phyloP scores from a whole-genome alignment of 2,797 vertebrate species.

The Perdix hodgsoniae region DNA sequence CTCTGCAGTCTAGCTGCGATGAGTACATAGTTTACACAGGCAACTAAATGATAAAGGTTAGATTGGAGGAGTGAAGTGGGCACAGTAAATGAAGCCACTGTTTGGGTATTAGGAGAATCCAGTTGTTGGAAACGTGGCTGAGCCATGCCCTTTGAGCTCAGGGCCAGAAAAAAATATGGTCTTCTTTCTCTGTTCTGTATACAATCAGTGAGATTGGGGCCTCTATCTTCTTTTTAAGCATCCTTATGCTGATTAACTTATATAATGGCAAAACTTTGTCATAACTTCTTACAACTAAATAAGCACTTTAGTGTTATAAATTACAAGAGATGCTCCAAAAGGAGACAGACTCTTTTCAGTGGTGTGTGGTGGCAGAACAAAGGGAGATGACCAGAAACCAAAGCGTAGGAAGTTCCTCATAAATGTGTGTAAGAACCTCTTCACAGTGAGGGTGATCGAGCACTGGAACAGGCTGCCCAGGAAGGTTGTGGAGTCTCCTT shows the following conservation, averaged over 20 bases:
- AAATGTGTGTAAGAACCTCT: too few species aligned
- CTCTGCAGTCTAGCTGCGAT: neutral
- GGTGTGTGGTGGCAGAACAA: too few species aligned
- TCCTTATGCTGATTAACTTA: neutral
- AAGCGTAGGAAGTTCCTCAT: too few species aligned
- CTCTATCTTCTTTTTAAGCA: neutral
- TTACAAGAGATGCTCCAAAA: neutral
- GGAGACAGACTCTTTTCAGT: too few species aligned
- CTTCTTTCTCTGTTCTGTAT: neutral
- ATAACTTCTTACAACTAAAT: neutral
- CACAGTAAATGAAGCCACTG: neutral
- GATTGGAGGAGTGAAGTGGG: neutral
- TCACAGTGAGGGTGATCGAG: too few species aligned
- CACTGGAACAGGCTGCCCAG: too few species aligned
- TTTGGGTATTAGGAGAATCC: neutral
- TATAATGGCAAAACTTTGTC: neutral
- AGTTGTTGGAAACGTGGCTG: neutral
- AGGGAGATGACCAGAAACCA: too few species aligned
- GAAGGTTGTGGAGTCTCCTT: too few species aligned
- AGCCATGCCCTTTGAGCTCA: neutral
- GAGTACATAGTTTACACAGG: neutral
- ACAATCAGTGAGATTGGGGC: neutral
- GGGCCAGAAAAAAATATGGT: accelerated
- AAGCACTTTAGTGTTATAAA: neutral
- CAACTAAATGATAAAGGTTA: neutral